Evolutionary conservation across 2,888 invertebrate species (phyloP).

Genomic region (Apotomis capreana): DNA sequence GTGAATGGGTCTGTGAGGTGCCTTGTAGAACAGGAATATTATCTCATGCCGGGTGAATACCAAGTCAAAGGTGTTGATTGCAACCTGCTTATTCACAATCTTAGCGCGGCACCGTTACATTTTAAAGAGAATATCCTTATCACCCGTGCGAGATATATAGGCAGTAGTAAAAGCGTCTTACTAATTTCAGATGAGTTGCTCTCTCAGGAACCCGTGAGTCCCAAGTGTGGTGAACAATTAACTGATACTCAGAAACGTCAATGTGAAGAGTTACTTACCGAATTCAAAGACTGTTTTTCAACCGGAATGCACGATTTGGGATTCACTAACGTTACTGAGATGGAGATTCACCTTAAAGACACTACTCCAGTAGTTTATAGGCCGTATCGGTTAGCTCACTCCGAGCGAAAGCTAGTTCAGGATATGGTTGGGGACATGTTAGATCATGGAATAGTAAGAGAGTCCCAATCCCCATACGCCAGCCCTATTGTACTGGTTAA

Average conservation of each 20-base stretch:
- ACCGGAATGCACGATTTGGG: slow-evolving; percentile 1
- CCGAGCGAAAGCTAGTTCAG: slow-evolving; percentile 38
- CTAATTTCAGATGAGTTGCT: no score
- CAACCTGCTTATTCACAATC: no score
- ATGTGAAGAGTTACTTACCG: no score
- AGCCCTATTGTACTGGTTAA: slow-evolving; percentile 38
- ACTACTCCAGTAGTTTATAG: slow-evolving; percentile 35
- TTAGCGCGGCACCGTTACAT: no score
- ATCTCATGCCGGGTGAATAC: background rate
- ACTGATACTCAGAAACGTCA: no score
- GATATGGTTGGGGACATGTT: slow-evolving; percentile 43
- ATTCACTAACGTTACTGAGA: background rate
- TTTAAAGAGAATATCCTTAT: no score
- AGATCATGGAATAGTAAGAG: slow-evolving; percentile 36
- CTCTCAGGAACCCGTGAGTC: no score
- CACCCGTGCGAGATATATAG: no score
- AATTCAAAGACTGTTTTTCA: background rate
- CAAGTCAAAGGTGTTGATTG: background rate
- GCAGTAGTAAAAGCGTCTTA: no score
- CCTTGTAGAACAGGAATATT: background rate
- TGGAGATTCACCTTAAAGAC: no score
- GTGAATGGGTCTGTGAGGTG: background rate
- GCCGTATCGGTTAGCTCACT: slow-evolving; percentile 41
- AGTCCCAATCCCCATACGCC: slow-evolving; percentile 40
- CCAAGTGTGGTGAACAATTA: no score